Conservation (phyloP, 2,888 invertebrate genomes). For the Smittia aterrima region DNA sequence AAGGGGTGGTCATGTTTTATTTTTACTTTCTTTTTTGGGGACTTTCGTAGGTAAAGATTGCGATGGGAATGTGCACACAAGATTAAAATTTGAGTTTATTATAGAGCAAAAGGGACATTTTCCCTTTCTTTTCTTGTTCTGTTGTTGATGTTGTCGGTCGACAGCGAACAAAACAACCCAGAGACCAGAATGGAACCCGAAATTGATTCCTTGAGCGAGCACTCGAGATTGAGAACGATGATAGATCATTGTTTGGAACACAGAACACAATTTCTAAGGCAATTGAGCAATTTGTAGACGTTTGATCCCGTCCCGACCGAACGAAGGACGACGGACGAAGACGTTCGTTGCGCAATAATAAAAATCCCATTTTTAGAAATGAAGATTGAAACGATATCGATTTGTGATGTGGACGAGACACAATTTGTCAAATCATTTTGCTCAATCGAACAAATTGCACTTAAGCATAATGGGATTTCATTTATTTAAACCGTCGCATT, state of each 20-base stretch:
- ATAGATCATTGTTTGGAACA: conserved; percentile 32
- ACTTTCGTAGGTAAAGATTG: neutral
- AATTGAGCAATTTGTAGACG: conserved; percentile 32
- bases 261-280: conserved; percentile 12
- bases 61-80: neutral
- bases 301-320: neutral
- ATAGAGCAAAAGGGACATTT: conserved; percentile 8
- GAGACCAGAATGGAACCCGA: conserved; percentile 2
- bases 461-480: neutral
- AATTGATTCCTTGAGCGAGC: conserved; percentile 23
- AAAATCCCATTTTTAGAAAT: conserved; percentile 13
- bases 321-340: neutral
- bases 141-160: conserved; percentile 3
- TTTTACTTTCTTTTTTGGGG: neutral
- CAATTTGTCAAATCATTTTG: conserved; percentile 25
- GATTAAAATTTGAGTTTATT: conserved; percentile 24
- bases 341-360: conserved; percentile 9
- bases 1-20: neutral
- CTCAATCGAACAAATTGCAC: conserved; percentile 14
- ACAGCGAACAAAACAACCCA: neutral
- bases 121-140: neutral
- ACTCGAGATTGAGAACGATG: conserved; percentile 18
- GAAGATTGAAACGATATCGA: conserved; percentile 29
- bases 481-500: neutral
- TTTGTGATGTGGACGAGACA: conserved; percentile 1